These are phyloP conservation scores for Phocides pigmalion DNA, from an alignment of 1,140 invertebrate species.

Conservation along the genomic window DNA sequence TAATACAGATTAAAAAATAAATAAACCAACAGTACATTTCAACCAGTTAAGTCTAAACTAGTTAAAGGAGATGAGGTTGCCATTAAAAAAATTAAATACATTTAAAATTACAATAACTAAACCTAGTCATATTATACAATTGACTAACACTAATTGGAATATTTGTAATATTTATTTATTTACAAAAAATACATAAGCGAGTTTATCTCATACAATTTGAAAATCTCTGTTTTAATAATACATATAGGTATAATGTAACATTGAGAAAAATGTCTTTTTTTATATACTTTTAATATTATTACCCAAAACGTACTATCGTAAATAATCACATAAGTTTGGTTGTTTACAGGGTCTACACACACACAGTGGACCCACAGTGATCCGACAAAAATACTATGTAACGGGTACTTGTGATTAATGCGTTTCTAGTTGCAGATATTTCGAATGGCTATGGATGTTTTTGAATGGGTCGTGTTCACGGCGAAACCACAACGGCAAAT, in stretches of 20 bases:
- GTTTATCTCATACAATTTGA: constrained; percentile 35
- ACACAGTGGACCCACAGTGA: too few species aligned
- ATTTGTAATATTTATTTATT: constrained; percentile 60
- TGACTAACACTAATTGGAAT: constrained; percentile 74
- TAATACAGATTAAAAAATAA: constrained; percentile 41
- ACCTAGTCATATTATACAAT: constrained; percentile 73
- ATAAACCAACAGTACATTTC: constrained; percentile 52
- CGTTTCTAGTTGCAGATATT: too few species aligned
- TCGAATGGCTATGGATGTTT: too few species aligned
- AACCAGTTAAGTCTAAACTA: constrained; percentile 26
- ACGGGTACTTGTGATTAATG: too few species aligned
- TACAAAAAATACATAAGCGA: constrained; percentile 64
- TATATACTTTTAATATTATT: constrained; percentile 28
- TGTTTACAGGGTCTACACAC: constrained; percentile 38
- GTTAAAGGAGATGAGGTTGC: constrained; percentile 41
- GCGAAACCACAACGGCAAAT: too few species aligned
- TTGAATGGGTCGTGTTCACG: too few species aligned
- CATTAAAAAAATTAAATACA: constrained; percentile 62
- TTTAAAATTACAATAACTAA: constrained; percentile 55
- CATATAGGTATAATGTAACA: constrained; percentile 32
- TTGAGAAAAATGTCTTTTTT: constrained; percentile 58
- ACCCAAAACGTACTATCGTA: constrained; percentile 29
- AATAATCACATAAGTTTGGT: constrained; percentile 53
- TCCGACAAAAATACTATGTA: too few species aligned
- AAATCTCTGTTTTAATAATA: constrained; percentile 20